Evolutionary conservation across 1,140 invertebrate genomes (phyloP).

Genomic region (Macrobrachium rosenbergii): DNA sequence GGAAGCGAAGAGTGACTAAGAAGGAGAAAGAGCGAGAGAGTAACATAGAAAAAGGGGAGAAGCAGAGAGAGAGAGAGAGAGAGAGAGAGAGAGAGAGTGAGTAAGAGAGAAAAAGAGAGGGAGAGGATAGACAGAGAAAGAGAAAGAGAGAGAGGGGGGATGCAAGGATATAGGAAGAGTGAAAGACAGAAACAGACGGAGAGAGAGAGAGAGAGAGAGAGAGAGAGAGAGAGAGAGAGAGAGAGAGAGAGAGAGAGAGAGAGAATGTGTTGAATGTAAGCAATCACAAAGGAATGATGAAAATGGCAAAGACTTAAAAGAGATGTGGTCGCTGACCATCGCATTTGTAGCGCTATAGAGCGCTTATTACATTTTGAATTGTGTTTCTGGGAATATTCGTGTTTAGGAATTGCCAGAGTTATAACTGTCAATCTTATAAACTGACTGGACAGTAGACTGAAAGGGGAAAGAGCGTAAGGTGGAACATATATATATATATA

Average conservation of each 20-base stretch:
- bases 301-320: too few relatives aligned
- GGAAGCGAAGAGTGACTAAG: background rate
- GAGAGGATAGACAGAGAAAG: background rate
- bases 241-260: conserved; percentile 17
- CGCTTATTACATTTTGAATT: too few relatives aligned
- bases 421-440: too few relatives aligned
- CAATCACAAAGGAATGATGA: too few relatives aligned
- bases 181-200: background rate
- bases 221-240: conserved; percentile 25
- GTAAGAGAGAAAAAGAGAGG: background rate
- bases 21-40: conserved; percentile 31
- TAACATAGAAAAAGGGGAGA: background rate
- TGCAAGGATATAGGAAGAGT: too few relatives aligned
- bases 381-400: too few relatives aligned
- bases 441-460: too few relatives aligned
- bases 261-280: background rate
- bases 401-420: too few relatives aligned
- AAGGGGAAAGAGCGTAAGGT: too few relatives aligned
- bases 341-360: too few relatives aligned
- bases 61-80: background rate
- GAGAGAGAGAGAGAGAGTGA: background rate
- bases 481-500: too few relatives aligned
- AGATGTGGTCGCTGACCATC: too few relatives aligned
- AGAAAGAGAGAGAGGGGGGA: background rate
- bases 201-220: background rate